Evolutionary conservation across 2,797 vertebrate species (phyloP).

Genomic region (Microctenopoma steveboyesi): DNA sequence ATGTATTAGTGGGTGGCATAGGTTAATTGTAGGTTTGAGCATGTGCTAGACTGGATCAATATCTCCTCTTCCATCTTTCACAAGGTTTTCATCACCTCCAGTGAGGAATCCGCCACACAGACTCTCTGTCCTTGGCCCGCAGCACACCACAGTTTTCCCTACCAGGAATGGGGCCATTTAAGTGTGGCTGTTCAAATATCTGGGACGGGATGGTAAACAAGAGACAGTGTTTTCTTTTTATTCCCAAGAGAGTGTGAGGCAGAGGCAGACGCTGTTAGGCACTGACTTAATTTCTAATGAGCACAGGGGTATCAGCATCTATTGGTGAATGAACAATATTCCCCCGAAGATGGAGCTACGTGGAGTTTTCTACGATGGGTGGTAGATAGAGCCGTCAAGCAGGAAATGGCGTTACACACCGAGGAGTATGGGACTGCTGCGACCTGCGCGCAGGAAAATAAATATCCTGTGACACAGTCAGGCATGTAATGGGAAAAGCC

Average conservation of each 20-base stretch:
- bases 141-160: conserved; percentile 26
- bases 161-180: conserved; percentile 33
- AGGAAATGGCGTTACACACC: conserved; percentile 61
- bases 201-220: conserved; percentile 21
- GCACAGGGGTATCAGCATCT: conserved; percentile 36
- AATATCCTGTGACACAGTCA: conserved; percentile 60
- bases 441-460: conserved; percentile 55
- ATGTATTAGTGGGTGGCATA: background rate
- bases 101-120: conserved; percentile 43
- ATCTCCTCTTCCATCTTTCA: background rate
- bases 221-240: conserved; percentile 29
- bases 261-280: conserved; percentile 53
- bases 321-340: conserved; percentile 43
- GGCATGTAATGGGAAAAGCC: conserved; percentile 68
- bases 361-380: conserved; percentile 25
- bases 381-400: conserved; percentile 59
- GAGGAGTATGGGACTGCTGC: conserved; percentile 34
- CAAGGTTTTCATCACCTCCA: conserved; percentile 26
- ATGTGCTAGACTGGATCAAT: background rate
- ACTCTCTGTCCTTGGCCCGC: conserved; percentile 14
- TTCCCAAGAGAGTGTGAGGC: conserved; percentile 41
- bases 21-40: background rate
- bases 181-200: conserved; percentile 45
- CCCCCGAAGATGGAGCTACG: conserved; percentile 38
- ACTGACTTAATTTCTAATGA: conserved; percentile 58